phyloP scores from a whole-genome alignment of 2,797 vertebrate genomes.

The Chaetophractus vellerosus region DNA sequence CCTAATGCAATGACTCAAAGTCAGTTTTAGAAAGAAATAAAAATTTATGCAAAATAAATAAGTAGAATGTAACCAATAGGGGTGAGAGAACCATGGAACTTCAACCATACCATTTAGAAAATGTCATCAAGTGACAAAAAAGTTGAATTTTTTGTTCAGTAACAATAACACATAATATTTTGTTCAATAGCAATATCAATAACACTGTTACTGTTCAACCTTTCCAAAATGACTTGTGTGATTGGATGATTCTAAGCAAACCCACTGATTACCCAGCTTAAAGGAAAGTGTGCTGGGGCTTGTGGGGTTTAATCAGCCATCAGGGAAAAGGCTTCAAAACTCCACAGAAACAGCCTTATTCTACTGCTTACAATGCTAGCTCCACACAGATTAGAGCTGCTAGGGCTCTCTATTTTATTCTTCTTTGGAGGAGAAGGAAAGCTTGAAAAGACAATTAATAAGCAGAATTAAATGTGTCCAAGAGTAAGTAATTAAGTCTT shows the following conservation, averaged over 20 bases:
- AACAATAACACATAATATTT: no score
- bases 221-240: background rate
- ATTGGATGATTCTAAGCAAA: background rate
- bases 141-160: no score
- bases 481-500: background rate
- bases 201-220: background rate
- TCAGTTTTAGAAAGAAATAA: slow-evolving; percentile 18
- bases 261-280: no score
- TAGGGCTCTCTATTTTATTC: background rate
- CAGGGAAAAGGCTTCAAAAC: no score
- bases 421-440: background rate
- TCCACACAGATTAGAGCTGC: background rate
- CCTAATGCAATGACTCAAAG: background rate
- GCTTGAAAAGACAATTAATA: slow-evolving; percentile 3
- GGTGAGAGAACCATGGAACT: background rate
- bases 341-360: background rate
- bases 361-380: background rate
- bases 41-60: background rate
- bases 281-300: background rate
- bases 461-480: background rate
- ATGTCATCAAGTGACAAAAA: background rate
- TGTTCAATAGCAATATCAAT: background rate
- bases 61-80: background rate
- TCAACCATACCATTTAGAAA: background rate
- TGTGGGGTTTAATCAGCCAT: background rate